Percentiles rank a stretch among this genome's conserved stretches.
These are phyloP conservation scores for Chelonus formosanus DNA, from an alignment of 2,888 invertebrate genomes.

Conservation along the genomic window DNA sequence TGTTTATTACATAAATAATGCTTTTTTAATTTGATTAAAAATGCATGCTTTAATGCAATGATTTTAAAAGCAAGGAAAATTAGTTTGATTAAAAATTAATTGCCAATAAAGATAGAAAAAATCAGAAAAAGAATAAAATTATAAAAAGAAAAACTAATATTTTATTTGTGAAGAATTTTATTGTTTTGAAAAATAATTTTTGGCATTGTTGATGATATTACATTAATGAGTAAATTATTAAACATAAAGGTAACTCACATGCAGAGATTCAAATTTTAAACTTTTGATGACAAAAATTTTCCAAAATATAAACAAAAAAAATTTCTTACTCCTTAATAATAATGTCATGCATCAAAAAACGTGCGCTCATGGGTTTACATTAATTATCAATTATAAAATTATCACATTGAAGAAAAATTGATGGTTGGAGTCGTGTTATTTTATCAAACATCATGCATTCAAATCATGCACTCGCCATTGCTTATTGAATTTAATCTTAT, in stretches of 20 bases:
- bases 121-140: not conserved
- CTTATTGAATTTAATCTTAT: too few species aligned
- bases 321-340: not conserved
- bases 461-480: too few species aligned
- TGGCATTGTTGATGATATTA: not conserved
- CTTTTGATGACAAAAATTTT: not conserved
- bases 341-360: not conserved
- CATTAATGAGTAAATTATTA: not conserved
- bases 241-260: not conserved
- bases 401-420: too few species aligned
- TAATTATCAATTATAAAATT: too few species aligned
- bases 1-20: conserved; percentile 8
- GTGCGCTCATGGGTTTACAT: too few species aligned
- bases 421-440: too few species aligned
- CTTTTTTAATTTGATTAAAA: not conserved
- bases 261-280: not conserved
- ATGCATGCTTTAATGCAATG: not conserved
- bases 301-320: not conserved
- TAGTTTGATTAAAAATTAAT: not conserved
- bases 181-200: not conserved
- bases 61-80: not conserved
- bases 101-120: not conserved
- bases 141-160: not conserved
- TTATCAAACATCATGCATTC: too few species aligned
- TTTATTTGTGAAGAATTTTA: not conserved